phyloP scores from a whole-genome alignment of 1,140 invertebrate genomes.

The Camponotus vicinus region DNA sequence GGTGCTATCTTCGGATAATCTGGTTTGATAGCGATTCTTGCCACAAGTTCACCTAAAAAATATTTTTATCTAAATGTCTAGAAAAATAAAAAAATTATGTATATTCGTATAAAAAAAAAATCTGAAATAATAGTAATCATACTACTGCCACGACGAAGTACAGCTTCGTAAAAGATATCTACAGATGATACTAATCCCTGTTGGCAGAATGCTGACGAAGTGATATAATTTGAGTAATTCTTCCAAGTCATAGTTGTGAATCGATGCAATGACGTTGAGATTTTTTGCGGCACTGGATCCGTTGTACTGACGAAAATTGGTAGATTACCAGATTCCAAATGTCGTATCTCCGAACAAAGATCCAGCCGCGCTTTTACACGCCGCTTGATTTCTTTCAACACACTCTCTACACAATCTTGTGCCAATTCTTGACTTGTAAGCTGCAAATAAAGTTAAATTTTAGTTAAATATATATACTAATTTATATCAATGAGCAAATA shows the following conservation, averaged over 20 bases:
- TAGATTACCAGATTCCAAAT: slow-evolving; percentile 90
- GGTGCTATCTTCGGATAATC: slow-evolving; percentile 93
- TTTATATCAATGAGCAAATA: background rate
- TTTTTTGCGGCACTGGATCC: slow-evolving; percentile 81
- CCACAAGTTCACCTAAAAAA: slow-evolving; percentile 89
- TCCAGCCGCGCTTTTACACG: slow-evolving; percentile 91
- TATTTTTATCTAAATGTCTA: slow-evolving; percentile 18
- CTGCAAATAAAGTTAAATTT: slow-evolving; percentile 66
- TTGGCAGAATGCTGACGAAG: slow-evolving; percentile 75
- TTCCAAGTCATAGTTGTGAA: slow-evolving; percentile 81
- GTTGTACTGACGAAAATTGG: slow-evolving; percentile 71
- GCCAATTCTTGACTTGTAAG: slow-evolving; percentile 85
- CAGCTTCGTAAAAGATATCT: slow-evolving; percentile 90
- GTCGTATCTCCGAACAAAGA: slow-evolving; percentile 92
- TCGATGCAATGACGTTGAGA: slow-evolving; percentile 78
- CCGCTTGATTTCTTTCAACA: slow-evolving; percentile 90
- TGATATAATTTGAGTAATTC: slow-evolving; percentile 76
- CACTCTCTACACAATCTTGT: slow-evolving; percentile 89
- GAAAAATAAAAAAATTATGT: slow-evolving; percentile 14
- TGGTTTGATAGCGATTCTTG: slow-evolving; percentile 92
- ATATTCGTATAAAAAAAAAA: background rate
- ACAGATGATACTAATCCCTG: slow-evolving; percentile 87
- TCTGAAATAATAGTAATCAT: slow-evolving; percentile 69
- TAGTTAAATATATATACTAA: background rate
- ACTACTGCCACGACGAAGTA: slow-evolving; percentile 90